Evolutionary conservation across 2,113 vertebrate species (phyloP).

Genomic region (Bostrychus sinensis): DNA sequence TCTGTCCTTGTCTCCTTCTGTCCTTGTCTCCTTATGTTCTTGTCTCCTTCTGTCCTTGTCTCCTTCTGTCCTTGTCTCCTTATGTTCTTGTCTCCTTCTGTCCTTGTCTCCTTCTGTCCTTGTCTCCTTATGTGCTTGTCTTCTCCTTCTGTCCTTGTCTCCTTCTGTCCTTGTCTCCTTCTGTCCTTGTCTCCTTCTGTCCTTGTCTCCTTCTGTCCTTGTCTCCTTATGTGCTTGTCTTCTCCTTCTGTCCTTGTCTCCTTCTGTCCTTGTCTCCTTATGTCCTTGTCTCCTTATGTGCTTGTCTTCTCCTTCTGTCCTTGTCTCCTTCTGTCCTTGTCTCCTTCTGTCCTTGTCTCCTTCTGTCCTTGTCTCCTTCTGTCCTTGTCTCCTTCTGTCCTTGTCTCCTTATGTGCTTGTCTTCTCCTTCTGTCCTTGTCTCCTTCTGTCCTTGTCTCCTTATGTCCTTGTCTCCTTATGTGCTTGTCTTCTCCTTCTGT

Average conservation of each 20-base stretch:
- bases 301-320: too few species aligned
- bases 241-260: neutral
- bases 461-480: neutral
- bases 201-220: too few species aligned
- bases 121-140: too few species aligned
- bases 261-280: neutral
- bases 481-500: too few species aligned
- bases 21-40: neutral
- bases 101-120: too few species aligned
- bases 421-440: too few species aligned
- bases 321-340: neutral
- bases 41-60: too few species aligned
- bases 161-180: neutral
- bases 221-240: too few species aligned
- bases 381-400: neutral
- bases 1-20: neutral
- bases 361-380: too few species aligned
- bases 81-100: neutral
- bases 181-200: neutral
- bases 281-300: too few species aligned
- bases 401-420: neutral
- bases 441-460: neutral
- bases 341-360: neutral
- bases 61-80: neutral
- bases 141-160: too few species aligned